A percentile compares a stretch with the other conserved stretches of the same genome.
Evolutionary conservation across 2,888 invertebrate species (phyloP).

Genomic region (Thymelicus lineola): DNA sequence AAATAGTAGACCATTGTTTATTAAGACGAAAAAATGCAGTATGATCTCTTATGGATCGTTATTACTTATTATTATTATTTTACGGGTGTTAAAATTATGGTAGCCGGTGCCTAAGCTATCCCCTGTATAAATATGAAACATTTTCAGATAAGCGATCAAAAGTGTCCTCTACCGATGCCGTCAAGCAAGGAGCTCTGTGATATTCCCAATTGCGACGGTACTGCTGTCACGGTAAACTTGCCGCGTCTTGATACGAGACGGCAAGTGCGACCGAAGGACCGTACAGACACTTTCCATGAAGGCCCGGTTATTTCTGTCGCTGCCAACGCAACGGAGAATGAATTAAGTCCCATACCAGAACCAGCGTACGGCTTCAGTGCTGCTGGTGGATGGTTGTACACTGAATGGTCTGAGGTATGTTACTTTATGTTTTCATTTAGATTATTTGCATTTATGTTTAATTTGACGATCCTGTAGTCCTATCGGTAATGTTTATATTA

Average conservation of each 20-base stretch:
- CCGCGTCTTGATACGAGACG: conserved; percentile 71
- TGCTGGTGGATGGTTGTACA: conserved; percentile 84
- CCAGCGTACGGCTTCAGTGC: conserved; percentile 68
- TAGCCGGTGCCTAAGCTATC: too few species aligned
- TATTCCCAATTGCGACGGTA: conserved; percentile 76
- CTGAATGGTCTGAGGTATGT: conserved; percentile 85
- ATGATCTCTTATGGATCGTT: too few species aligned
- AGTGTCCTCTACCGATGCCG: conserved; percentile 79
- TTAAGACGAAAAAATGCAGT: too few species aligned
- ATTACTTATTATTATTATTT: too few species aligned
- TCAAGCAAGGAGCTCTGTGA: conserved; percentile 71
- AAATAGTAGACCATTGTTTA: too few species aligned
- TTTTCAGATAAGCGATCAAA: conserved; percentile 77
- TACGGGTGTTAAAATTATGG: too few species aligned
- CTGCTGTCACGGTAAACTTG: conserved; percentile 55
- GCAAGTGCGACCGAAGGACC: conserved; percentile 71
- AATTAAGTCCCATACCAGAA: conserved; percentile 58
- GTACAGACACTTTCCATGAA: conserved; percentile 71
- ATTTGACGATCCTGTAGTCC: too few species aligned
- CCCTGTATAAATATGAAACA: background rate
- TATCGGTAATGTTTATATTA: too few species aligned
- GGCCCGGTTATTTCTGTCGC: conserved; percentile 71
- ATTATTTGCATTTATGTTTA: too few species aligned
- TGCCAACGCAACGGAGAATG: conserved; percentile 65
- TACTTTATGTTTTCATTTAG: background rate